A percentile compares a stretch with the other conserved stretches of the same genome.
These are phyloP conservation scores for Poeciliopsis paucimaculata DNA, from an alignment of 2,797 vertebrate genomes.

Conservation along the genomic window DNA sequence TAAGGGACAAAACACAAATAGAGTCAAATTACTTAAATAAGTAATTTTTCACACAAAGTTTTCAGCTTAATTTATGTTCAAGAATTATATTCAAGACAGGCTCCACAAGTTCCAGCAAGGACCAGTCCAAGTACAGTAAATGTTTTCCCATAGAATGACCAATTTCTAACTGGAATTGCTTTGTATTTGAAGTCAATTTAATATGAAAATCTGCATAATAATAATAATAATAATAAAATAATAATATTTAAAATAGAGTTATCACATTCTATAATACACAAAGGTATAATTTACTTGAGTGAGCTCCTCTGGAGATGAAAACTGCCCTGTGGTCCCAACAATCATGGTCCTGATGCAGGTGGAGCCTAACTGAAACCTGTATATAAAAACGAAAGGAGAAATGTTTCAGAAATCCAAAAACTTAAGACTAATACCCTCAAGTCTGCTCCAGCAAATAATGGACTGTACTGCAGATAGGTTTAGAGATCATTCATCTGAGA, in stretches of 20 bases:
- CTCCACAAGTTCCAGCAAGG: not conserved
- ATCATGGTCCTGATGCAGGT: conserved; percentile 77
- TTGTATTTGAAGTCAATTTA: not conserved
- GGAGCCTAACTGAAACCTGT: conserved; percentile 83
- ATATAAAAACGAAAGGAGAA: conserved; percentile 26
- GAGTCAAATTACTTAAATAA: conserved; percentile 9
- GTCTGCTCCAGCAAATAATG: not conserved
- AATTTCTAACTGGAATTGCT: not conserved
- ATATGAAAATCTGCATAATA: not conserved
- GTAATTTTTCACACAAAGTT: not conserved
- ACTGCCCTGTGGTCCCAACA: conserved; percentile 76
- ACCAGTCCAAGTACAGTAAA: not conserved
- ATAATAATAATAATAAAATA: not conserved
- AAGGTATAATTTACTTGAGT: conserved; percentile 66
- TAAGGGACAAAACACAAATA: conserved; percentile 53
- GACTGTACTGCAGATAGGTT: not conserved
- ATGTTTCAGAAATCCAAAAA: conserved; percentile 3
- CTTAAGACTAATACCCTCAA: not conserved
- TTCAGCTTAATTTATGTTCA: not conserved
- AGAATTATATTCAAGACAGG: not conserved
- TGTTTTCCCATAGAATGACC: not conserved
- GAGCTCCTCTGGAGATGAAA: conserved; percentile 82
- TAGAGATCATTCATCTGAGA: not conserved
- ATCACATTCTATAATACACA: not conserved
- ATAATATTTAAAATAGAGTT: no score